Percentiles rank a stretch among this genome's conserved stretches.
Evolutionary conservation across 1,140 invertebrate genomes (phyloP).

Genomic region (Scaptomyza pallida): DNA sequence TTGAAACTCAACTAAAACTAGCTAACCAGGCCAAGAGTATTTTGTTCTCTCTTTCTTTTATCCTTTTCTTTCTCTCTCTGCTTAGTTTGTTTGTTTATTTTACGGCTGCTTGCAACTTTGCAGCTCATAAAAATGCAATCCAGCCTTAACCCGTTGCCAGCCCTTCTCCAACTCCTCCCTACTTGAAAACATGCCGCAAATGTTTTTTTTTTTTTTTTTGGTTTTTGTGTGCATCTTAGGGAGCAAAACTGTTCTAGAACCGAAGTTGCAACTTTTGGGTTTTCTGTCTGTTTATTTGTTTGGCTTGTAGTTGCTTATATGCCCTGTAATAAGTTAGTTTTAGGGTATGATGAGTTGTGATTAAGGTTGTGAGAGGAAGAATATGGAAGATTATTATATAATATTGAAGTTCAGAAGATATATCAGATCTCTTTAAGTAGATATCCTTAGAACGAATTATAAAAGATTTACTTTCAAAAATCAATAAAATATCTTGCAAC

Average conservation of each 20-base stretch:
- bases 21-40: background rate
- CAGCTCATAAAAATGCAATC: constrained; percentile 42
- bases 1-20: constrained; percentile 3
- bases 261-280: constrained; percentile 29
- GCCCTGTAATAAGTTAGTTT: constrained; percentile 4
- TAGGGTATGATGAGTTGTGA: background rate
- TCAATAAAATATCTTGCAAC: too few species aligned
- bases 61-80: background rate
- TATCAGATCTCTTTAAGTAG: too few species aligned
- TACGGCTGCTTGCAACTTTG: constrained; percentile 26
- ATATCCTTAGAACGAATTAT: too few species aligned
- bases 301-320: constrained; percentile 1
- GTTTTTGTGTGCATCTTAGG: constrained; percentile 37
- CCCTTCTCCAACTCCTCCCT: background rate
- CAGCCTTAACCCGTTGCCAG: too few species aligned
- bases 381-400: too few species aligned
- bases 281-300: constrained; percentile 22
- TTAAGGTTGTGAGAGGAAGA: background rate
- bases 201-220: too few species aligned
- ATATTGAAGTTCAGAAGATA: too few species aligned
- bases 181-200: constrained; percentile 19
- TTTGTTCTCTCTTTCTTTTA: too few species aligned
- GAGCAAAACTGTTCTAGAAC: constrained; percentile 37
- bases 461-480: too few species aligned
- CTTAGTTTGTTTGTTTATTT: constrained; percentile 34